Base-by-base conservation (phyloP, 1,140 invertebrate species). In the Drosophila dunni region DNA sequence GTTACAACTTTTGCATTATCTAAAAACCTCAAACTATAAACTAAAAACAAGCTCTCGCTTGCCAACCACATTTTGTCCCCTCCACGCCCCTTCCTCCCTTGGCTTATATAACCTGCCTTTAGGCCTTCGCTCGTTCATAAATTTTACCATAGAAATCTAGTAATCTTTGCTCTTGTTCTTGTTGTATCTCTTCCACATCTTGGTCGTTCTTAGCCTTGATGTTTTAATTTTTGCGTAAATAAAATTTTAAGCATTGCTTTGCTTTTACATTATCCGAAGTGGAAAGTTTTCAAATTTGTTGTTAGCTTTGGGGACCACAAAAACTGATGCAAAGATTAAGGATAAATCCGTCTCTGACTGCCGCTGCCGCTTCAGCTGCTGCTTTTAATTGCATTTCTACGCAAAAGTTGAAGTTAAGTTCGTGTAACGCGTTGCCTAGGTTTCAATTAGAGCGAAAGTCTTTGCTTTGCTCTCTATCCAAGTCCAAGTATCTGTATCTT, bases 1-100 rank as follows among this genome's bases (percentile, higher is more conserved):
- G 84, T 89, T 88, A 80, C 73, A 88, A 88, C 79, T 88, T 88
- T 88, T 74, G 80, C 77, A 88, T 88, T 88, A 88, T 88, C 83
- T 80, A 71, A 86, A 80, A 89, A 75, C 81, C 84, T 69, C 79
- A 88, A 88, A 88, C 83, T 89, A 89, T 88, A 83, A 89, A 88
- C 79, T 88, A 79, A 84, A 82, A 77, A 54, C 11, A 33, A n/a
- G 45, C 17, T 36, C 5, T 29, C 29, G 7, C 54, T 29, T 51
- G 46, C 38, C 56, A 61, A 36, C 66, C 46, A 9, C 50, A 8
- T 11, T 10, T n/a, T 6, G 10, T 45, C 33, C n/a, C 10, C 57
- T 40, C 50, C 20, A 9, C 34, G 29, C 4, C 45, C 15, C 45
- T 58, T 20, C 44, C 17, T 10, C 15, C 15, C 20, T 45, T 66